Evolutionary conservation across 1,140 invertebrate genomes (phyloP).

Genomic region (Gryllus bimaculatus): DNA sequence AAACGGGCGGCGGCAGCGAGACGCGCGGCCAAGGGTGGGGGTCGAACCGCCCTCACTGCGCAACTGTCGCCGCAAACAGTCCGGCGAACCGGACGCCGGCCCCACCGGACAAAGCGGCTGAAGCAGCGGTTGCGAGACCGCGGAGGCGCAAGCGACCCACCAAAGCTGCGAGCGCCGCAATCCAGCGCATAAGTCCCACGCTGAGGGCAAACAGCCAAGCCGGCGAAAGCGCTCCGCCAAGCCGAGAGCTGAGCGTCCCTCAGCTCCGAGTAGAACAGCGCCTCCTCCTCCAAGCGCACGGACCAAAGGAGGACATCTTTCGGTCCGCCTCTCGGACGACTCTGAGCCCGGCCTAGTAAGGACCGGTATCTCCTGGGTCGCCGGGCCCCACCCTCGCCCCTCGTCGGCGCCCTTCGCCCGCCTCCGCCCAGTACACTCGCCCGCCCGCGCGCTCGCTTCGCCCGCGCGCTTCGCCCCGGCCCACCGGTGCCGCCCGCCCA

Average conservation of each 20-base stretch:
- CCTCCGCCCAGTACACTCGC: too few relatives aligned
- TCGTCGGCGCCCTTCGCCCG: too few relatives aligned
- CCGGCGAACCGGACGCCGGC: constrained; percentile 25
- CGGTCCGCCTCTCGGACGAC: constrained; percentile 72
- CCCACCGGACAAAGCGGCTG: constrained; percentile 36
- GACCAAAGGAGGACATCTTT: constrained; percentile 80
- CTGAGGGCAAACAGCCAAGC: constrained; percentile 11
- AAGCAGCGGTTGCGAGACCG: constrained; percentile 37
- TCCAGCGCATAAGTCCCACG: constrained; percentile 28
- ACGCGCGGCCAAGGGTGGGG: constrained; percentile 17
- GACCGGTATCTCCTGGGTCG: neutral
- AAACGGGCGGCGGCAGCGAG: constrained; percentile 17
- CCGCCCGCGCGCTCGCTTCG: too few relatives aligned
- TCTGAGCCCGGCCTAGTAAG: constrained; percentile 26
- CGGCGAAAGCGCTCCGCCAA: constrained; percentile 25
- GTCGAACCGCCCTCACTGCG: constrained; percentile 25
- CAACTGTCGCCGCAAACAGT: too few relatives aligned
- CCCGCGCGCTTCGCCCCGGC: too few relatives aligned
- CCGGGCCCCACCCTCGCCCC: too few relatives aligned
- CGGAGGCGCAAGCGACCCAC: constrained; percentile 36
- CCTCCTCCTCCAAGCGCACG: constrained; percentile 44
- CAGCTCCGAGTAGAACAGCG: constrained; percentile 19
- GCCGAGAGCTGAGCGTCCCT: constrained; percentile 17
- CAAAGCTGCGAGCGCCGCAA: constrained; percentile 22
- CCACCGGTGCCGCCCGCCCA: too few relatives aligned